Percentiles rank a stretch among this genome's conserved stretches.
Evolutionary conservation across 2,797 vertebrate species (phyloP).

Genomic region (Hippopotamyrus pictus): DNA sequence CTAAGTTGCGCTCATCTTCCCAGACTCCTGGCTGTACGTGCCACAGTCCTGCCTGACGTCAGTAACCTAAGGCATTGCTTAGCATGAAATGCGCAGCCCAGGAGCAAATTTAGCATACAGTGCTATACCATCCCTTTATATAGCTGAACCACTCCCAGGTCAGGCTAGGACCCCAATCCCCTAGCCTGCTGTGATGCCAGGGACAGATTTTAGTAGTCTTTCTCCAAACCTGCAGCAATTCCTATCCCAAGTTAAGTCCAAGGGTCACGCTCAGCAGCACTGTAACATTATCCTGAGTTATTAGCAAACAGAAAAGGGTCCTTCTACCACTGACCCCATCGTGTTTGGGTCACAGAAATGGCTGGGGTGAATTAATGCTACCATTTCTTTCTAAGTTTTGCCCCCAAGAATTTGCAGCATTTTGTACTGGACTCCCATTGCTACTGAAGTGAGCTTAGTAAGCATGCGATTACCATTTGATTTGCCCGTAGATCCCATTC

Average conservation of each 20-base stretch:
- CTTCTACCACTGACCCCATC: neutral
- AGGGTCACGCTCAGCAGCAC: neutral
- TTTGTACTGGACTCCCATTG: neutral
- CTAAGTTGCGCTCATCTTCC: neutral
- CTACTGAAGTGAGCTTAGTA: neutral
- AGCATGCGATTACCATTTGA: neutral
- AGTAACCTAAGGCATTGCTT: neutral
- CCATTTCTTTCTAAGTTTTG: neutral
- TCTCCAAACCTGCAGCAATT: neutral
- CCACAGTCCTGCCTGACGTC: neutral
- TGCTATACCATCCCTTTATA: neutral
- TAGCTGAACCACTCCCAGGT: neutral
- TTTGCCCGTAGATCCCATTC: neutral
- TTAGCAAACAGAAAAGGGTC: neutral
- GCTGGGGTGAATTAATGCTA: neutral
- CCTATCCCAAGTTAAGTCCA: neutral
- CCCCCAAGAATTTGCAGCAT: neutral
- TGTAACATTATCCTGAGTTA: neutral
- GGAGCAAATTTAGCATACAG: neutral
- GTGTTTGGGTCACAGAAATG: neutral
- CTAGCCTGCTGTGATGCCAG: neutral
- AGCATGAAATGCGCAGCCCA: neutral
- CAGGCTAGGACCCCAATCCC: neutral
- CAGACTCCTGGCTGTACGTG: neutral
- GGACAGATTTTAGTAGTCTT: conserved; percentile 1